Evolutionary conservation across 2,113 vertebrate species (phyloP).

Genomic region (Chascanopsetta lugubris): DNA sequence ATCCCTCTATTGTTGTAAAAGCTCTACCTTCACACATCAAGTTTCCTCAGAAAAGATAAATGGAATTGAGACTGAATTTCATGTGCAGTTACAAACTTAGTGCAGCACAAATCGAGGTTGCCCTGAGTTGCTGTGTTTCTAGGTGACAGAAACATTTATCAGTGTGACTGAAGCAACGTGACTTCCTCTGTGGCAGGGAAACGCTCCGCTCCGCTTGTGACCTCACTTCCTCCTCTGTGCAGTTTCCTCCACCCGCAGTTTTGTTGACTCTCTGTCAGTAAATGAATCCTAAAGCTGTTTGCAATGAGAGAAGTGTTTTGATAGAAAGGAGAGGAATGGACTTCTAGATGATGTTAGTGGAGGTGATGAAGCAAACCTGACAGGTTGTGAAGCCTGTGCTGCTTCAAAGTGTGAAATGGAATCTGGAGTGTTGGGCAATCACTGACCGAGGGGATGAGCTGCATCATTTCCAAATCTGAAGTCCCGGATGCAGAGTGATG

Average conservation of each 20-base stretch:
- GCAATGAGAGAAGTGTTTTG: neutral
- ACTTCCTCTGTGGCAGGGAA: slow-evolving; percentile 23
- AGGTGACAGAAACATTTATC: slow-evolving; percentile 39
- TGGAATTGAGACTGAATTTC: neutral
- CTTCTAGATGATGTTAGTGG: neutral
- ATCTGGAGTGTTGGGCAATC: slow-evolving; percentile 11
- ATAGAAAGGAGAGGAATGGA: neutral
- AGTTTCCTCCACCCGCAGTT: slow-evolving; percentile 22
- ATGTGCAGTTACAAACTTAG: neutral
- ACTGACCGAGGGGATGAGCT: neutral
- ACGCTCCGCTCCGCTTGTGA: slow-evolving; percentile 29
- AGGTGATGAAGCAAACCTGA: neutral
- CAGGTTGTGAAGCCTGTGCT: neutral
- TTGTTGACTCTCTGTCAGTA: neutral
- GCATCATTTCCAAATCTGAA: slow-evolving; percentile 26
- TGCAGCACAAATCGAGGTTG: neutral
- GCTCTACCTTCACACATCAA: no score
- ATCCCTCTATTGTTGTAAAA: no score
- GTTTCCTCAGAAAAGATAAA: no score
- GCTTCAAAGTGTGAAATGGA: slow-evolving; percentile 23
- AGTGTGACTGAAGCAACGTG: slow-evolving; percentile 14
- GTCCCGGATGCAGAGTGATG: slow-evolving; percentile 10
- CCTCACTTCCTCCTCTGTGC: slow-evolving; percentile 43
- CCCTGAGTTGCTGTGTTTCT: neutral
- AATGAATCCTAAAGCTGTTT: neutral